phyloP scores from a whole-genome alignment of 2,113 vertebrate genomes.

The Sorex araneus region DNA sequence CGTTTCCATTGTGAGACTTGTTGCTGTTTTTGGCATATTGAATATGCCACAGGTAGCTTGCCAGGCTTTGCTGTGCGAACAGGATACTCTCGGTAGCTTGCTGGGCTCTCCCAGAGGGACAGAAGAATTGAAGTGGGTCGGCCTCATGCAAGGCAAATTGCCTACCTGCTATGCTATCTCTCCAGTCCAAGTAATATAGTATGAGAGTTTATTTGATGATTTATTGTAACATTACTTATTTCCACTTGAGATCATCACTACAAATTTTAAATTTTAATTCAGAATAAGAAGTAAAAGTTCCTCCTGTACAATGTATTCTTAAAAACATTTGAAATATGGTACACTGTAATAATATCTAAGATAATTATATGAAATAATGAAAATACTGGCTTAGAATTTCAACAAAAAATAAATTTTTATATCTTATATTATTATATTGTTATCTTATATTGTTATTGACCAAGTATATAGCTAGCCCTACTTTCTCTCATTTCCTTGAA shows the following conservation, averaged over 20 bases:
- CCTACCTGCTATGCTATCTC: no score
- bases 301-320: slow-evolving; percentile 5
- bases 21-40: no score
- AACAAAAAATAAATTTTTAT: slow-evolving; percentile 42
- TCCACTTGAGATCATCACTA: not conserved
- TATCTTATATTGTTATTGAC: not conserved
- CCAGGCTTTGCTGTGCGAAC: no score
- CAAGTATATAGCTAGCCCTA: slow-evolving; percentile 9
- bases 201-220: slow-evolving; percentile 8
- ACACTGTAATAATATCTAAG: not conserved
- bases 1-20: no score
- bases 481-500: slow-evolving; percentile 12
- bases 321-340: not conserved
- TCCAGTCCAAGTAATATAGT: no score
- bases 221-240: no score
- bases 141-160: no score
- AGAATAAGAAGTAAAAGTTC: slow-evolving; percentile 54
- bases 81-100: no score
- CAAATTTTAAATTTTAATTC: not conserved
- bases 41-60: no score
- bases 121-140: no score
- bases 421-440: no score
- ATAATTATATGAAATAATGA: slow-evolving; percentile 45
- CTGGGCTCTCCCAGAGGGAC: no score
- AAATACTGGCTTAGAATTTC: slow-evolving; percentile 8